Evolutionary conservation across 2,113 vertebrate genomes (phyloP).

Genomic region (Laticauda laticaudata): DNA sequence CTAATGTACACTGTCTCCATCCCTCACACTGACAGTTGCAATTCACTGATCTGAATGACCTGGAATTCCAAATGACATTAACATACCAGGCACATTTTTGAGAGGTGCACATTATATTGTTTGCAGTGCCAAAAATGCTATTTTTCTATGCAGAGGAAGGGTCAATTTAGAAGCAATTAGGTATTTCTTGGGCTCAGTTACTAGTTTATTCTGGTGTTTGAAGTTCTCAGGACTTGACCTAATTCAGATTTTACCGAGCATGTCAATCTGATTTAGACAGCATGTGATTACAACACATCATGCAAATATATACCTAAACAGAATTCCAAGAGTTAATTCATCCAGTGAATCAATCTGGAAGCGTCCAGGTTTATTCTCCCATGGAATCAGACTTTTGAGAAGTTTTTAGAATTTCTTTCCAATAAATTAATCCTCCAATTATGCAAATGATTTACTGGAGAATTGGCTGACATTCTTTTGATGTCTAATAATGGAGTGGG

Average conservation of each 20-base stretch:
- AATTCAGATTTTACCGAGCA: neutral
- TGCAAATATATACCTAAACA: neutral
- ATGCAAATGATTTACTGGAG: neutral
- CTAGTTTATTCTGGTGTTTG: neutral
- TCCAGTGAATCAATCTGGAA: neutral
- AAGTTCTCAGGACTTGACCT: neutral
- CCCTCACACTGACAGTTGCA: neutral
- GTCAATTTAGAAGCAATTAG: neutral
- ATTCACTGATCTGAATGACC: neutral
- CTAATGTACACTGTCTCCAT: neutral
- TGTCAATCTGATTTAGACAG: neutral
- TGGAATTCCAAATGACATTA: neutral
- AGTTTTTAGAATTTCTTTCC: neutral
- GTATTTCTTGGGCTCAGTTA: neutral
- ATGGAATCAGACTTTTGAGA: neutral
- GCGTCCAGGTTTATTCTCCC: neutral
- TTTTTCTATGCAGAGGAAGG: neutral
- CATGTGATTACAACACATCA: too few species aligned
- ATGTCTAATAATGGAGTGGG: neutral
- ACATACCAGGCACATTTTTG: neutral
- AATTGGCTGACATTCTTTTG: neutral
- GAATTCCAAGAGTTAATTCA: neutral
- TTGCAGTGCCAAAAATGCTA: neutral
- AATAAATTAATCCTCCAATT: neutral
- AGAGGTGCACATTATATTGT: neutral